A percentile compares a stretch with the other conserved stretches of the same genome.
Conservation (phyloP, 2,888 invertebrate genomes). For the Morpho helenor region DNA sequence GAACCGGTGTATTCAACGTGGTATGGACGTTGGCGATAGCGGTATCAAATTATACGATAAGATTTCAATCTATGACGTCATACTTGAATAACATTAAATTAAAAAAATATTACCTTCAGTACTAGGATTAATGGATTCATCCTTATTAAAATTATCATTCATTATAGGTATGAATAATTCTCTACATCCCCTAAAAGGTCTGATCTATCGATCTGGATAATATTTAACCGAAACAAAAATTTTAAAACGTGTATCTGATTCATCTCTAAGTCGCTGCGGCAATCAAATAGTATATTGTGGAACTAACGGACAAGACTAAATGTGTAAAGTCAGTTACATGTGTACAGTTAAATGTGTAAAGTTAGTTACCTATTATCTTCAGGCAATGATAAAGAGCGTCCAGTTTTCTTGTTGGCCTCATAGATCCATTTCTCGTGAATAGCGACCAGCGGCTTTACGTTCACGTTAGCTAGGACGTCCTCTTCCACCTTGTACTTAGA, state of each 20-base stretch:
- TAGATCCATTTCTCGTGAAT: slow-evolving; percentile 73
- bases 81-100: neutral
- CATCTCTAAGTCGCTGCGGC: no score
- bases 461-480: slow-evolving; percentile 54
- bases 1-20: slow-evolving; percentile 70
- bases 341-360: no score
- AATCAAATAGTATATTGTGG: no score
- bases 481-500: slow-evolving; percentile 44
- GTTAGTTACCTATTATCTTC: slow-evolving; percentile 54
- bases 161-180: no score
- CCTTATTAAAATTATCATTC: neutral
- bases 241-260: no score
- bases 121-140: slow-evolving; percentile 12
- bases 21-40: slow-evolving; percentile 54
- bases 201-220: no score
- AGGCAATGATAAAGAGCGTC: slow-evolving; percentile 60
- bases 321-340: no score
- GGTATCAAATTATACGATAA: slow-evolving; percentile 15
- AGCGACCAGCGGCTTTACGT: slow-evolving; percentile 68
- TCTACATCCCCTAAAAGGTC: no score
- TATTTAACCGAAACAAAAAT: no score
- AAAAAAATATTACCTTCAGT: slow-evolving; percentile 21
- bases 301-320: no score
- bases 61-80: slow-evolving; percentile 37
- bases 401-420: slow-evolving; percentile 62